phyloP scores from a whole-genome alignment of 2,888 invertebrate species.

The Strigamia transsilvanica region DNA sequence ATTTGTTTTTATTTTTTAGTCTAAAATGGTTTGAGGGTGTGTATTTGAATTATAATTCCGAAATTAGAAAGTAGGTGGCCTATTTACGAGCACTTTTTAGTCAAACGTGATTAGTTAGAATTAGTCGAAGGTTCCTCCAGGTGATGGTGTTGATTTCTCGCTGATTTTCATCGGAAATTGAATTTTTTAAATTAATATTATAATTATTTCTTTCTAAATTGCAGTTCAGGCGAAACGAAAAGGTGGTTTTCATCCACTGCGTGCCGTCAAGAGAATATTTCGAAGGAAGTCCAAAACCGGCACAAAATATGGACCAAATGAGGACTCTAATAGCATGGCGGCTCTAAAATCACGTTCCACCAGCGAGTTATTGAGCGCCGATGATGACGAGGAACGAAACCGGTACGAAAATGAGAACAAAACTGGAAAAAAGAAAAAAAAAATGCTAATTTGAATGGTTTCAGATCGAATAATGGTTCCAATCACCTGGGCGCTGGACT shows the following conservation, averaged over 20 bases:
- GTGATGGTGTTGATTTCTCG: neutral
- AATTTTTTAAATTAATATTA: neutral
- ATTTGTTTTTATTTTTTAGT: neutral
- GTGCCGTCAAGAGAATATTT: conserved; percentile 76
- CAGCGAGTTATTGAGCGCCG: conserved; percentile 70
- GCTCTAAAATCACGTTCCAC: conserved; percentile 71
- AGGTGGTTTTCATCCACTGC: conserved; percentile 72
- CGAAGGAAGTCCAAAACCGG: conserved; percentile 67
- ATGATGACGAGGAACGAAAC: conserved; percentile 62
- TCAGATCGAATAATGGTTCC: conserved; percentile 34
- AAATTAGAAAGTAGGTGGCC: conserved; percentile 44
- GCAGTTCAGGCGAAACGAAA: conserved; percentile 63
- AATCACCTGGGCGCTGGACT: conserved; percentile 66
- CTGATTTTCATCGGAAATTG: neutral
- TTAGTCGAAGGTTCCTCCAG: neutral
- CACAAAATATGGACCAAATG: conserved; percentile 15
- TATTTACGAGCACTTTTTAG: neutral
- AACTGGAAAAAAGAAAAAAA: neutral
- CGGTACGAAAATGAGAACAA: neutral
- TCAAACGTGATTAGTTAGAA: neutral
- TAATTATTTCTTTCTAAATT: neutral
- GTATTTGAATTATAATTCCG: neutral
- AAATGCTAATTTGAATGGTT: neutral
- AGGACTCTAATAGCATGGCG: conserved; percentile 59
- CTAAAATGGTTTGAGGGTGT: conserved; percentile 19